Conservation (phyloP, 2,113 vertebrate species). For the Anhinga rufa region DNA sequence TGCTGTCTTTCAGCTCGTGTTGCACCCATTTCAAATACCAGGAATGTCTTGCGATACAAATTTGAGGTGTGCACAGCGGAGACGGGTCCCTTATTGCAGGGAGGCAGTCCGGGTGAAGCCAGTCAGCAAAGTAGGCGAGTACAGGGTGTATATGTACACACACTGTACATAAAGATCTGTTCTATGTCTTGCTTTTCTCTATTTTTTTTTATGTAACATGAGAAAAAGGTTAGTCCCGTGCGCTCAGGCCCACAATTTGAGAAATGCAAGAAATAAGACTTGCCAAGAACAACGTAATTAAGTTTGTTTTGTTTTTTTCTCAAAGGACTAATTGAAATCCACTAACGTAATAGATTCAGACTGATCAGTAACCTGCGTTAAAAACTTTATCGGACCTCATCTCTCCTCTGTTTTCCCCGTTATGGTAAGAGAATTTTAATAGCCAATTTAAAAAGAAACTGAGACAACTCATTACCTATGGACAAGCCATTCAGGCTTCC, state of each 20-base stretch:
- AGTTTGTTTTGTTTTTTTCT: not conserved
- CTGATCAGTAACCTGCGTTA: not conserved
- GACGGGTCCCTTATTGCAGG: too few species aligned
- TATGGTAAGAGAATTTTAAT: not conserved
- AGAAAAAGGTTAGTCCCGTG: not conserved
- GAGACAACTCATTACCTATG: not conserved
- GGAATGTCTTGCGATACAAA: too few species aligned
- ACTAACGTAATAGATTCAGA: not conserved
- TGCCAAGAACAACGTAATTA: not conserved
- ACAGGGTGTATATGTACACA: too few species aligned
- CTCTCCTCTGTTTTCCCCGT: not conserved
- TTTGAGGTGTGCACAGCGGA: too few species aligned
- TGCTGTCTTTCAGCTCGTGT: not conserved
- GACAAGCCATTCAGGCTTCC: not conserved
- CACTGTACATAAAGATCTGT: not conserved
- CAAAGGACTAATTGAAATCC: not conserved
- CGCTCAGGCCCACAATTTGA: too few species aligned
- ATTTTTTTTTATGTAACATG: not conserved
- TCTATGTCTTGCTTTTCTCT: not conserved
- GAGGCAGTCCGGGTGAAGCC: too few species aligned
- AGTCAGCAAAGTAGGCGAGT: too few species aligned
- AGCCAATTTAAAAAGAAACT: not conserved
- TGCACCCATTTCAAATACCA: not conserved
- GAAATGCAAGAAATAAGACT: not conserved
- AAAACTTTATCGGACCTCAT: not conserved